phyloP scores from a whole-genome alignment of 2,797 vertebrate genomes.

The Gymnothorax javanicus region DNA sequence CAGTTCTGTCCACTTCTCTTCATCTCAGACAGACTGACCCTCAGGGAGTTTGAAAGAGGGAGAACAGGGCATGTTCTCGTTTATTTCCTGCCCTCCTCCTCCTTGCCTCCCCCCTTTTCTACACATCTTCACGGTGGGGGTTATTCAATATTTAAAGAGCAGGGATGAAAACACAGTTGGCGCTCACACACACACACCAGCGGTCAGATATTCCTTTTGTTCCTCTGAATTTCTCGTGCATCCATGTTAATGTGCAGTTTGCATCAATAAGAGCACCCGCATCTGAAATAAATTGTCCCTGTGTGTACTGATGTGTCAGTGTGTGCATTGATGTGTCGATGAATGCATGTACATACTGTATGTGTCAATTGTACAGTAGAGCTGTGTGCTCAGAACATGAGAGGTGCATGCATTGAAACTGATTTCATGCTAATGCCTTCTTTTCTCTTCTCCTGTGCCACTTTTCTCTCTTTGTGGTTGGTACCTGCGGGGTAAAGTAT shows the following conservation, averaged over 20 bases:
- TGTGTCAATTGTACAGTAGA: background rate
- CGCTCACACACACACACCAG: conserved; percentile 25
- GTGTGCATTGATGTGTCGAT: background rate
- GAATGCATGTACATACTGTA: background rate
- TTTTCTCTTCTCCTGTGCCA: conserved; percentile 19
- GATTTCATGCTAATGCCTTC: background rate
- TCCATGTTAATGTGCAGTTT: conserved; percentile 6
- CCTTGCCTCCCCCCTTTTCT: conserved; percentile 50
- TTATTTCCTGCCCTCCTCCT: conserved; percentile 63
- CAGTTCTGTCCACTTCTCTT: conserved; percentile 51
- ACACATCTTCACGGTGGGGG: conserved; percentile 77
- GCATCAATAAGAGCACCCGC: conserved; percentile 9
- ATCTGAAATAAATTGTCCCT: background rate
- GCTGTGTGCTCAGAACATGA: background rate
- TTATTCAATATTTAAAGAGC: conserved; percentile 77
- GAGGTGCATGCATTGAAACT: background rate
- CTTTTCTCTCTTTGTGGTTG: conserved; percentile 47
- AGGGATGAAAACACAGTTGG: conserved; percentile 65
- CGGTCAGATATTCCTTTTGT: background rate
- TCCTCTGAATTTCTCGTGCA: conserved; percentile 13
- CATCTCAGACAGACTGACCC: conserved; percentile 52
- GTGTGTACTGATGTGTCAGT: background rate
- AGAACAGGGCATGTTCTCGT: conserved; percentile 69
- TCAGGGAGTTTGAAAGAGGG: conserved; percentile 50
- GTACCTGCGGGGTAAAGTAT: conserved; percentile 36